phyloP scores from a whole-genome alignment of 2,888 invertebrate genomes.

The Agapostemon virescens region DNA sequence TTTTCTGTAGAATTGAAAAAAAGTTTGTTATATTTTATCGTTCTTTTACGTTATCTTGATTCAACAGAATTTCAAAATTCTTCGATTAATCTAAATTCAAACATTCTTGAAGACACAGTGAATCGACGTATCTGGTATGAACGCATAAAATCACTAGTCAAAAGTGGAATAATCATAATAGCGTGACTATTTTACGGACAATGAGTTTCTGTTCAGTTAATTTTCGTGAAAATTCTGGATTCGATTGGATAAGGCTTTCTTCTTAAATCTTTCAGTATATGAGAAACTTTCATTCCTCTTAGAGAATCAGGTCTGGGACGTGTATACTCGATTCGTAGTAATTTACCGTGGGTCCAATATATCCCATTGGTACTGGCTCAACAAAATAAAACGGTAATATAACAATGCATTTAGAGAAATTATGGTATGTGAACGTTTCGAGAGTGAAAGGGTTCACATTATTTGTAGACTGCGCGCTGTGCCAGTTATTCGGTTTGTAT shows the following conservation, averaged over 20 bases:
- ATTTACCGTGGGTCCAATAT: constrained; percentile 29
- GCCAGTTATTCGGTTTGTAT: constrained; percentile 33
- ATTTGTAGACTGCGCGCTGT: constrained; percentile 36
- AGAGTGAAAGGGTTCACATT: constrained; percentile 36
- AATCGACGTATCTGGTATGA: not conserved
- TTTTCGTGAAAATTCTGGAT: not conserved
- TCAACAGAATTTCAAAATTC: not conserved
- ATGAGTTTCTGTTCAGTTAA: not conserved
- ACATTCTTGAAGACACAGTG: not conserved
- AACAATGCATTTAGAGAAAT: constrained; percentile 17
- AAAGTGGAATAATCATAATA: too few species aligned
- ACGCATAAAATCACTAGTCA: too few species aligned
- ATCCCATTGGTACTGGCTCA: constrained; percentile 49
- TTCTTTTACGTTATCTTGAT: too few species aligned
- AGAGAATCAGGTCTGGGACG: not conserved
- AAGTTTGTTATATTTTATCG: not conserved
- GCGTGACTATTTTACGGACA: not conserved
- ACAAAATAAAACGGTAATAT: constrained; percentile 17
- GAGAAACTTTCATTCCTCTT: not conserved
- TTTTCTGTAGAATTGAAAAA: not conserved
- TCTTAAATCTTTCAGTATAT: not conserved
- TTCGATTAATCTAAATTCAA: too few species aligned
- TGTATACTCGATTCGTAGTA: constrained; percentile 32
- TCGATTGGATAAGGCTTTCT: not conserved
- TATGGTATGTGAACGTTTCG: constrained; percentile 26